Base-by-base conservation (phyloP, 2,797 vertebrate species). In the Iguana delicatissima region DNA sequence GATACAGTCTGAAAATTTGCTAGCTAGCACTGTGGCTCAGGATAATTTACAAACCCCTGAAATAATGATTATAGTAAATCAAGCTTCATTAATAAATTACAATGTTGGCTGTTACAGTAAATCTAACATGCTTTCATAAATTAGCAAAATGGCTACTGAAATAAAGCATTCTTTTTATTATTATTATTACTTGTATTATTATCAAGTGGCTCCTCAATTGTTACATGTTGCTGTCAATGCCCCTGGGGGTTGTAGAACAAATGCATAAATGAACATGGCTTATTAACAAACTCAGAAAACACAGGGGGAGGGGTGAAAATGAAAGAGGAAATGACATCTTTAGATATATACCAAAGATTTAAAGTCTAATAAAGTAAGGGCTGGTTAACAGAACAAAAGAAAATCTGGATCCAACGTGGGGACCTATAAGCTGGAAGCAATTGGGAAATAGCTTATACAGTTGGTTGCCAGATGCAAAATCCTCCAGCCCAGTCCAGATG, bases 31-130 rank as follows among this genome's bases (percentile, higher is more conserved):
- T 92, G 90, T 67, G 3, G 3, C 24, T 74, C 93, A 93, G 4
- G 4, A 29, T 89, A 91, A 90, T 89, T 90, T 77, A 80, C n/a
- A 91, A 4, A 90, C 62, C 81, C 35, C 32, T 20, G 89, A 77
- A 93, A 91, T 88, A 95, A 94, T 81, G 2, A 86, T 90, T 92
- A 14, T 3, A 79, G 79, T 94, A 91, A 94, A 62, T 86, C 69
- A 38, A 74, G 76, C 24, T 62, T 92, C 46, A 69, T 88, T 93
- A 94, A 92, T 94, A 94, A 94, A 0, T 76, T 64, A 84, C 81
- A 6, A 72, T 67, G n/a, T 20, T 77, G 88, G 3, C 6, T 93
- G 85, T 89, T 35, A 80, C 18, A 32, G 12, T 26, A 80, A 55
- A 84, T 86, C 32, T 91, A 73, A 42, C n/a, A 83, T 83, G 79